Evolutionary conservation across 2,113 vertebrate species (phyloP).

Genomic region (Lophochroa leadbeateri): DNA sequence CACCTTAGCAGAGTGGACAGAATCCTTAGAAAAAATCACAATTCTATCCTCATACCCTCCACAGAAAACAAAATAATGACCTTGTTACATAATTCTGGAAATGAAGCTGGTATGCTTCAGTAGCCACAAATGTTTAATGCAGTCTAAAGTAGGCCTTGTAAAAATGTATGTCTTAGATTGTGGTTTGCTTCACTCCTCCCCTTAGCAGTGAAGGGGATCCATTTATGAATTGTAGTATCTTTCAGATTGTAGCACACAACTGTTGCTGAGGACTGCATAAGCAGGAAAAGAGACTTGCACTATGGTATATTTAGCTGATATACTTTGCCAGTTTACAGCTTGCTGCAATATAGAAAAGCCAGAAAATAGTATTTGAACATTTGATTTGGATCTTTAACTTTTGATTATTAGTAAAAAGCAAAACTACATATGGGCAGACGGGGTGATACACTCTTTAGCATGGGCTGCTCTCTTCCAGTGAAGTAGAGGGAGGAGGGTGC

Average conservation of each 20-base stretch:
- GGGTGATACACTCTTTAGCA: neutral
- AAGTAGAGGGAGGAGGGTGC: neutral
- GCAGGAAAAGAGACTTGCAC: neutral
- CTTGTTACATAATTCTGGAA: neutral
- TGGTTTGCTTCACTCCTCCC: neutral
- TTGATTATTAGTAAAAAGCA: neutral
- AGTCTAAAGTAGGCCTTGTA: neutral
- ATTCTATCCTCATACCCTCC: neutral
- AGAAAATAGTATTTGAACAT: neutral
- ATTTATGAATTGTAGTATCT: neutral
- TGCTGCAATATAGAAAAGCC: neutral
- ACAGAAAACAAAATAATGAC: neutral
- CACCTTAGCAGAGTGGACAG: neutral
- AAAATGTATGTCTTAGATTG: neutral
- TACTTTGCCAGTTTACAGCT: neutral
- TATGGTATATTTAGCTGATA: neutral
- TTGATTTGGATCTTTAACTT: neutral
- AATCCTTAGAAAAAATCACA: neutral
- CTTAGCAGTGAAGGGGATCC: neutral
- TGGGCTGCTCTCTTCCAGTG: neutral
- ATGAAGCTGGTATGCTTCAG: neutral
- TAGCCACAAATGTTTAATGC: neutral
- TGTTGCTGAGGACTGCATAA: neutral
- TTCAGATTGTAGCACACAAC: neutral
- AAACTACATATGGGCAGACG: rapidly evolving